phyloP scores from a whole-genome alignment of 2,797 vertebrate species.

The Cichlasoma orientale region DNA sequence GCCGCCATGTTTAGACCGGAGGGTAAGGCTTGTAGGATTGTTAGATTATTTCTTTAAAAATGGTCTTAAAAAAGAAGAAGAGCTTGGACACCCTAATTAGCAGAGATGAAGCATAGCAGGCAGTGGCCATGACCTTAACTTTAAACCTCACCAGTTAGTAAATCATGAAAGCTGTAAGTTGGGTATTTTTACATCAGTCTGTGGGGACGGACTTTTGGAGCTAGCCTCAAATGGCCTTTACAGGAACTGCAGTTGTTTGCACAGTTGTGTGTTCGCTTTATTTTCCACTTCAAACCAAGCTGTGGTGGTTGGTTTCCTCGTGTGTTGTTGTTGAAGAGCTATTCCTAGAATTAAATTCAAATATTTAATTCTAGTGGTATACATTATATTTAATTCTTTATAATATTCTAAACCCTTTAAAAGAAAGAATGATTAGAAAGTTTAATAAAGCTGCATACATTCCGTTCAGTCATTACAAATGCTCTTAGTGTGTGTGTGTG shows the following conservation, averaged over 20 bases:
- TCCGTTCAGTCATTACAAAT: not conserved
- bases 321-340: not conserved
- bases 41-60: no score
- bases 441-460: not conserved
- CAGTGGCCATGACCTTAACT: not conserved
- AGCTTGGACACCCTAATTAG: no score
- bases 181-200: not conserved
- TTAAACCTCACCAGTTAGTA: not conserved
- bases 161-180: not conserved
- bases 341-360: not conserved
- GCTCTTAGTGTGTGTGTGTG: not conserved
- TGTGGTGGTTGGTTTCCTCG: no score
- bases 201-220: not conserved
- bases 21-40: no score
- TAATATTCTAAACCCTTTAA: no score
- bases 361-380: no score
- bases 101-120: not conserved
- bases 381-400: not conserved
- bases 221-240: no score
- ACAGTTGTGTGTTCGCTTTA: no score
- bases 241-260: not conserved
- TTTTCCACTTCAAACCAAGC: not conserved
- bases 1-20: no score
- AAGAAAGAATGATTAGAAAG: not conserved
- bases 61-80: no score